Conservation (phyloP, 2,888 invertebrate species). For the Stenodema calcarata region DNA sequence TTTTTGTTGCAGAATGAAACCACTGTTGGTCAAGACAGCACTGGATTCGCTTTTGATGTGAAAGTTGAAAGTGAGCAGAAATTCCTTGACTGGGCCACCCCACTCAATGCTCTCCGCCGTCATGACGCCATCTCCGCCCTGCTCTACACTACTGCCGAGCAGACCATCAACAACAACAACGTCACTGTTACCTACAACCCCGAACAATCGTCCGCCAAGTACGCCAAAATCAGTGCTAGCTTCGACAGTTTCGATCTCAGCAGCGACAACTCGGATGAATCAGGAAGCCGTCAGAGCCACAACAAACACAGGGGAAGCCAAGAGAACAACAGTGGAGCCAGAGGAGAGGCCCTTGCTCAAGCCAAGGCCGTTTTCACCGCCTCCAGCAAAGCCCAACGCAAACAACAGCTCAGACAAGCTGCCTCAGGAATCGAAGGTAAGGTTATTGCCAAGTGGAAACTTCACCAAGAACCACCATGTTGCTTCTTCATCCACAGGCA, state of each 20-base stretch:
- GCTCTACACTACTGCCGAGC: constrained; percentile 59
- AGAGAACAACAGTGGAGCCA: neutral
- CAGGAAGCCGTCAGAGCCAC: neutral
- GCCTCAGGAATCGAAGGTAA: constrained; percentile 65
- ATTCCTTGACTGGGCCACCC: constrained; percentile 60
- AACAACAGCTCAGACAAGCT: constrained; percentile 66
- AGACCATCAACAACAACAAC: constrained; percentile 63
- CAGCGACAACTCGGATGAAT: neutral
- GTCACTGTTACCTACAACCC: constrained; percentile 65
- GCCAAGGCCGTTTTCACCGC: neutral
- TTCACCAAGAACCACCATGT: neutral
- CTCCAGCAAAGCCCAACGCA: constrained; percentile 64
- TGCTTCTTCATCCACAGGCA: neutral
- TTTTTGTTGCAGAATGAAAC: constrained; percentile 47
- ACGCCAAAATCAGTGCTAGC: constrained; percentile 62
- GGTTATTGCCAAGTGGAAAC: too few species aligned
- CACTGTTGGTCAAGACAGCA: constrained; percentile 58
- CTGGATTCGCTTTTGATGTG: constrained; percentile 66
- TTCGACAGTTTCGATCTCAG: constrained; percentile 57
- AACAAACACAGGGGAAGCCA: constrained; percentile 11
- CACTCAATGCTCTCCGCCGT: constrained; percentile 50
- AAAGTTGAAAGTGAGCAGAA: constrained; percentile 66
- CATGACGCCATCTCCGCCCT: constrained; percentile 59
- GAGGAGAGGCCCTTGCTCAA: constrained; percentile 51
- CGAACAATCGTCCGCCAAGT: constrained; percentile 63